Base-by-base conservation (phyloP, 2,888 invertebrate species). In the Microdon myrmicae region DNA sequence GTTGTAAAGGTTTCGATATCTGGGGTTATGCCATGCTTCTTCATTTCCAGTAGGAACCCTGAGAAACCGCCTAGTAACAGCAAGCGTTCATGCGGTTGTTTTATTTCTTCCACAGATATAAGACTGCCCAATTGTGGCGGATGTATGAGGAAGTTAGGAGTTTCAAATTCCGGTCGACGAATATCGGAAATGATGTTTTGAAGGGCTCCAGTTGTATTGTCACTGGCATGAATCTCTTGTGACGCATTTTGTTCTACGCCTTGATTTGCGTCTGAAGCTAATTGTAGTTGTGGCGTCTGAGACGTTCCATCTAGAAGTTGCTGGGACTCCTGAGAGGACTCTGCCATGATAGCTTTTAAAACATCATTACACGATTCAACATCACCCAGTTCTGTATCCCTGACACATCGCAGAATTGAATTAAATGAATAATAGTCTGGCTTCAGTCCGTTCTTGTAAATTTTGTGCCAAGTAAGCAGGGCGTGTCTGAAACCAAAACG, bases 381-480 rank as follows among this genome's bases (percentile, higher is more conserved):
- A 71, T 86, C 83, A 0, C 94, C 94, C 58, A 94, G 81, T 39
- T 87, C 86, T 77, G 94, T 94, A 69, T 95, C 94, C 67, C 90
- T 85, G 0, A 89, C 86, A 75, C 88, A 87, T 71, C 90, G 83
- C 1, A 96, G 75, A 75, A 97, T 82, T 16, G 94, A 83, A 82
- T 94, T 94, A 73, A 90, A 96, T 1, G 88, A 86, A 71, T 83
- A 87, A 48, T 90, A 79, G 72, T 85, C 85, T 0, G 94, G 94
- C 31, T 78, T 81, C 28, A 94, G 82, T 32, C 81, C 83, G 71
- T 83, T 81, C 31, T 82, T 79, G 17, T 86, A 75, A 87, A 96
- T 88, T 82, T 90, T 88, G 39, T 90, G 86, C 94, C 94, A 96
- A n/a, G 93, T 88, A 48, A 89, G 76, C 2, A 96, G 78, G 12